Evolutionary conservation across 1,140 invertebrate genomes (phyloP), one percentile per base, ranked within the genome.

Genomic region (Zaprionus kolodkinae): DNA sequence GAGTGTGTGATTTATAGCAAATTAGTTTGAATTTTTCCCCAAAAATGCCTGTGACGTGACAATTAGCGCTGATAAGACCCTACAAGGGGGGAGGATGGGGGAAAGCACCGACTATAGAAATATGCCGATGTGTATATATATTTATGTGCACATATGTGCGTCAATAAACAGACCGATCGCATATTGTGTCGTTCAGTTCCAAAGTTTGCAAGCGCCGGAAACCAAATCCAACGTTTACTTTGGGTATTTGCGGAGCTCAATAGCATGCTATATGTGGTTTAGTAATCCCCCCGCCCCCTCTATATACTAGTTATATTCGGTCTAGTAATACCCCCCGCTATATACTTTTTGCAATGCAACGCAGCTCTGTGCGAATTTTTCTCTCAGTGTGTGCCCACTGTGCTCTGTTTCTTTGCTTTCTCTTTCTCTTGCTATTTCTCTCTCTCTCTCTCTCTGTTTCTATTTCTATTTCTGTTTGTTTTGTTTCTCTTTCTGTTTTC

Each of bases 1-100:
- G 5, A 25, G 45, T 50, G 45, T 50, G 45, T 50, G 45, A 50
- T 50, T 50, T 50, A 50, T 50, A 10, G 45, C 45, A 17, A 50
- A 50, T 50, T 25, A 10, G 9, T 50, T 50, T 3, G 10, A 12
- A 25, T 25, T 50, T 50, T 50, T 50, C 17, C 17, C 17, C 21
- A 21, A 21, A 21, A 25, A 50, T 25, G 45, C 17, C 11, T 50
- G 45, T 50, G 17, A 50, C 11, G 45, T 12, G 45, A 50, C 45
- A 6, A 12, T 21, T 50, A 1, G 15, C 10, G 17, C 17, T 50
- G 17, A 25, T 50, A 50, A 55, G 52, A 35, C 40, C 33, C 27
- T 3, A 30, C 3, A 5, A 30, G 33, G 1, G 33, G 10, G 33
- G 33, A 15, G 27, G n/a, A n/a, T n/a, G n/a, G n/a, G n/a, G n/a